These are phyloP conservation scores for Toxostoma redivivum DNA, from an alignment of 2,113 vertebrate species.

Conservation along the genomic window DNA sequence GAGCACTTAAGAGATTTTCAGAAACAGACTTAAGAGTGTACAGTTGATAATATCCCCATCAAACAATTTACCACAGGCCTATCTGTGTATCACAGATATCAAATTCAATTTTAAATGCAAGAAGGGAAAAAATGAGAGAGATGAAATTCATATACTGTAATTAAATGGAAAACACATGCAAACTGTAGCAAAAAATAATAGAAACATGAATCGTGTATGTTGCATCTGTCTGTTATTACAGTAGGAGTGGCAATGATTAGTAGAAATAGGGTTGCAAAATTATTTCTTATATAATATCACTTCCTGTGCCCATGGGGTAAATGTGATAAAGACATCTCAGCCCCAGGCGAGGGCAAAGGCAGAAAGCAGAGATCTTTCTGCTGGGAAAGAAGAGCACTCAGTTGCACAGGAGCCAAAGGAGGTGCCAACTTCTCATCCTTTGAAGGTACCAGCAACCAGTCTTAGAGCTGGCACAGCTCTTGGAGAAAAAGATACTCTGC, in stretches of 20 bases:
- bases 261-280: conserved; percentile 41
- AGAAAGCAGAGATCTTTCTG: neutral
- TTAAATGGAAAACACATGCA: conserved; percentile 63
- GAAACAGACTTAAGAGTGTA: neutral
- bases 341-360: conserved; percentile 16
- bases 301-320: conserved; percentile 20
- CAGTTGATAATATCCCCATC: neutral
- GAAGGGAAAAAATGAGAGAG: conserved; percentile 23
- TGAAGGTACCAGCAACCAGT: neutral
- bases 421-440: neutral
- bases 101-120: conserved; percentile 12
- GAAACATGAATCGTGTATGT: conserved; percentile 28
- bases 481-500: neutral
- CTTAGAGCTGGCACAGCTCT: neutral
- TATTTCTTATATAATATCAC: conserved; percentile 44
- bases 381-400: neutral
- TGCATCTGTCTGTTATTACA: conserved; percentile 52
- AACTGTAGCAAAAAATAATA: conserved; percentile 45
- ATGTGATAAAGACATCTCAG: neutral
- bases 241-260: conserved; percentile 59
- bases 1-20: neutral
- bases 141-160: conserved; percentile 24
- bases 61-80: neutral
- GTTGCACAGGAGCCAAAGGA: neutral
- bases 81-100: conserved; percentile 13